Conservation (phyloP, 2,888 invertebrate species). For the Melipona bicolor region DNA sequence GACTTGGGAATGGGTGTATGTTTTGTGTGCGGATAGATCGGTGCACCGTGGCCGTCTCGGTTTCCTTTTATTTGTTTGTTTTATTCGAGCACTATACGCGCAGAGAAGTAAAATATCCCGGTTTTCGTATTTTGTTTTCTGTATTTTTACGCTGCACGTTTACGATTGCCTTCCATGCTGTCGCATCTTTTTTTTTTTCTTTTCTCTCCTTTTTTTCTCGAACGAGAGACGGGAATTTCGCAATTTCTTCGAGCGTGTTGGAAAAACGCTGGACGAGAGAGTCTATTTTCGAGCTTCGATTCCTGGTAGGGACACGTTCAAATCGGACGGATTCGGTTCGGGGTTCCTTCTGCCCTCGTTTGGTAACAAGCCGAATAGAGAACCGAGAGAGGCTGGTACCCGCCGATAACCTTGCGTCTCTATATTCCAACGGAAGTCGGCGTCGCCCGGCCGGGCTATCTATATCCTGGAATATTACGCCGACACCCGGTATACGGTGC, state of each 20-base stretch:
- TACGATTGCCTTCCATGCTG: neutral
- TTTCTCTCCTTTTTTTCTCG: neutral
- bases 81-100: neutral
- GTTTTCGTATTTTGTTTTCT: neutral
- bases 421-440: slow-evolving; percentile 40
- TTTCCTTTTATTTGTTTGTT: slow-evolving; percentile 2
- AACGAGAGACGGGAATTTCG: neutral
- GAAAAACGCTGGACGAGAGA: neutral
- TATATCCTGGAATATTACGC: slow-evolving; percentile 44
- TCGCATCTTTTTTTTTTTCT: too few species aligned
- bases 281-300: slow-evolving; percentile 13
- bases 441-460: slow-evolving; percentile 26
- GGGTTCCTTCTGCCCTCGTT: neutral
- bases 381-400: neutral
- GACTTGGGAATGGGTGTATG: slow-evolving; percentile 18
- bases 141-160: neutral
- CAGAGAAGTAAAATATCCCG: neutral
- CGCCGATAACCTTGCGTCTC: slow-evolving; percentile 18
- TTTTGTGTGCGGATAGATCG: slow-evolving; percentile 14
- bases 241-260: neutral
- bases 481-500: slow-evolving; percentile 74
- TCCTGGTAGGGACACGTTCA: slow-evolving; percentile 11
- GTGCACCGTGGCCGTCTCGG: neutral
- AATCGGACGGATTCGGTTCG: slow-evolving; percentile 3
- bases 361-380: neutral